Evolutionary conservation across 2,797 vertebrate genomes (phyloP), one percentile per base, ranked within the genome.

Genomic region (Clarias laeviceps): DNA sequence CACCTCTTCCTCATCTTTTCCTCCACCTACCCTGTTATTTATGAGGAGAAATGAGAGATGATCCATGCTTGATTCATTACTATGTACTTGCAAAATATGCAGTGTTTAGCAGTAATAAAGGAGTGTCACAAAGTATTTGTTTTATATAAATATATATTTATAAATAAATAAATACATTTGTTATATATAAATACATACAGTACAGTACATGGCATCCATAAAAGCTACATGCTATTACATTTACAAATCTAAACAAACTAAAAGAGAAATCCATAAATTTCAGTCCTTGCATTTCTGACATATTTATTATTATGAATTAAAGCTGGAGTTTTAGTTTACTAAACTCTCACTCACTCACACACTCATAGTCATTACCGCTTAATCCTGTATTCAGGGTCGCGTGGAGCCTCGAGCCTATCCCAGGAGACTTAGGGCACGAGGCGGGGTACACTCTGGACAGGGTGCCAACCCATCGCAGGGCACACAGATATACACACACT

Each of bases 11-110:
- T 77, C 80, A 72, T 66, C 76, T 82, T 76, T 82, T 78, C 86
- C 82, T 85, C 86, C 29, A 85, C 88, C 79, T 89, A 66, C 83
- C 82, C 34, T 85, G 77, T 76, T 80, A 20, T 45, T 84, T 50
- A 65, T 6, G 20, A 69, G 74, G 65, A 68, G 50, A 81, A 83
- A 82, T 50, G 73, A 64, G 20, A 66, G 27, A 50, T 62, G 18
- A 84, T 14, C 61, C 22, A 77, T 61, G 56, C 24, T 9, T 27
- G 61, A 74, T 79, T 61, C 62, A 72, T 59, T 59, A 70, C 12
- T 80, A 62, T 77, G 34, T 77, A 77, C 29, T 34, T 20, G 27
- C 8, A 57, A 57, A 57, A 18, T 20, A 57, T 22, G 27, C 32
- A n/a, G 29, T 79, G 59, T 77, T 77, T 0, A 22, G 54, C 56